Base-by-base conservation (phyloP, 2,888 invertebrate genomes). In the Lycaena phlaeas region DNA sequence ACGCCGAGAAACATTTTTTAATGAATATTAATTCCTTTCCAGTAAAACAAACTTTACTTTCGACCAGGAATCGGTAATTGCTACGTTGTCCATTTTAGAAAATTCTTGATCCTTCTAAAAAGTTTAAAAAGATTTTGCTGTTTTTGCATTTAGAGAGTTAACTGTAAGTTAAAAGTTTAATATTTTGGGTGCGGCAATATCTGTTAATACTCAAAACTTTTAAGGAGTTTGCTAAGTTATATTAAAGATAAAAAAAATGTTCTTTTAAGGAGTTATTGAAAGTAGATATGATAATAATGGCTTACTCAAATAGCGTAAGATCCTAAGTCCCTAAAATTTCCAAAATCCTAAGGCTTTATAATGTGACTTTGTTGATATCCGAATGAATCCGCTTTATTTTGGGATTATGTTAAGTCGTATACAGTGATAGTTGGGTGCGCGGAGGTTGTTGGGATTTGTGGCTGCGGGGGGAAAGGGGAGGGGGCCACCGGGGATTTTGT, bases 1-100 rank as follows among this genome's bases (percentile, higher is more conserved):
- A 74, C 68, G 68, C 59, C 66, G 69, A 61, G 69, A 69, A 71
- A 74, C 72, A 77, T 77, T 78, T 79, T 81, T 79, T 79, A 81
- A 82, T 82, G 84, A 79, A 82, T 81, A 82, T 82, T 82, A 82
- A 82, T 81, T 76, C 72, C 64, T 64, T 65, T 62, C 64, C 65
- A 74, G 72, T 72, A 70, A 73, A 76, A 77, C 75, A 82, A 82
- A 82, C 70, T 79, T 81, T 74, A 63, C 61, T 68, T 62, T 68
- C 60, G 60, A 44, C 63, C 65, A 65, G 60, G 69, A 69, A 75
- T 75, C 65, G 65, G 73, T 75, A 77, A 79, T 76, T 74, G 72
- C 70, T 68, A 65, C 68, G 65, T 68, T 75, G 74, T 70, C 63
- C 67, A 66, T 66, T 70, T 57, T 54, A 55, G 63, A 52, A 64